Evolutionary conservation across 2,797 vertebrate species (phyloP).

Genomic region (Pipistrellus pygmaeus): DNA sequence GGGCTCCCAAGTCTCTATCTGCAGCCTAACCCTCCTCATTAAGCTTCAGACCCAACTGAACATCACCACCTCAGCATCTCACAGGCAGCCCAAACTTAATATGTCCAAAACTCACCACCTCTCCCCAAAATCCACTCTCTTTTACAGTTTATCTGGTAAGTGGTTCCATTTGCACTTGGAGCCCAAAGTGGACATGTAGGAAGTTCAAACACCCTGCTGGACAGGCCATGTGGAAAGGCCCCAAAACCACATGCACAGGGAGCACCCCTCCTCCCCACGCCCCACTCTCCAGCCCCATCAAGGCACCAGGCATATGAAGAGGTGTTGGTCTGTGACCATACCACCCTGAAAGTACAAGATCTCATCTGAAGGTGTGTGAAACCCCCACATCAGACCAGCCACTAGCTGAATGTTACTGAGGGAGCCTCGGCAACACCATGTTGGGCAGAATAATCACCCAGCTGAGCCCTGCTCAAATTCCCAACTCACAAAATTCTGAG

Average conservation of each 20-base stretch:
- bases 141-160: background rate
- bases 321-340: background rate
- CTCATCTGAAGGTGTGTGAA: background rate
- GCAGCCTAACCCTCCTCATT: background rate
- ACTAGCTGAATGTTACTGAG: background rate
- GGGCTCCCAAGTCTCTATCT: background rate
- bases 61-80: background rate
- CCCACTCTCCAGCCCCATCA: background rate
- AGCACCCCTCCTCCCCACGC: accelerated
- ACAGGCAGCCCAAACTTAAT: background rate
- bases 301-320: background rate
- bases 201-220: background rate
- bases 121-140: background rate
- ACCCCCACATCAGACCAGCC: background rate
- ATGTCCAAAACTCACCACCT: background rate
- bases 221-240: background rate
- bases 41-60: background rate
- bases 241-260: background rate
- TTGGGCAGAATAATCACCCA: background rate
- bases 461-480: background rate
- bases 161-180: background rate
- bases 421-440: background rate
- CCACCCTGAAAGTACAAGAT: too few species aligned
- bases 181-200: background rate
- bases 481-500: background rate